Evolutionary conservation across 1,140 invertebrate species (phyloP), one percentile per base, ranked within the genome.

Genomic region (Glossosoma conforme): DNA sequence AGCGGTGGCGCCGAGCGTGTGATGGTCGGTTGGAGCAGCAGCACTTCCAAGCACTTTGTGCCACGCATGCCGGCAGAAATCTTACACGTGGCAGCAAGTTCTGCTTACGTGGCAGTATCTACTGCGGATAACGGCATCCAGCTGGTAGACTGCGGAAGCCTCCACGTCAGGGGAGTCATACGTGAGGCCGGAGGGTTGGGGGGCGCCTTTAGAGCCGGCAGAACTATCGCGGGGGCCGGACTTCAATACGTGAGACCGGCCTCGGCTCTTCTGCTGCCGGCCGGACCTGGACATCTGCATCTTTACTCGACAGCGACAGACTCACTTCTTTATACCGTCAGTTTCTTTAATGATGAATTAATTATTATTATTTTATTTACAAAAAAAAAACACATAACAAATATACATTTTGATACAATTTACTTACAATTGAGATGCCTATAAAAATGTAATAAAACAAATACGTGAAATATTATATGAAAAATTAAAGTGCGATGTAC

Each of bases 281-380:
- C 69, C 5, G 60, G 67, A 0, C 62, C 69, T 3, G 72, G 72
- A 2, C 67, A 72, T 38, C 32, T 59, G 5, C 71, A 74, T 51
- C 41, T 74, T 0, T 75, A 66, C 43, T 75, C 72, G 10, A 72
- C 70, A 3, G 53, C 44, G 1, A 66, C 68, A 1, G 65, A 75
- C 44, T 70, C 70, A 59, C 66, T 75, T 14, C 44, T 74, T 14
- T 75, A 70, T 43, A 73, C 72, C 64, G 72, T 75, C 60, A 68
- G 42, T 11, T 25, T 9, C 20, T 22, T 32, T 44, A 18, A 17
- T 30, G n/a, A 9, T 30, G 9, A 9, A 9, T 30, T 30, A 9
- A 30, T 30, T 30, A 9, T 9, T 9, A 9, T 30, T 30, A 30
- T n/a, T 30, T 9, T 30, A 30, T 30, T 30, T 30, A 9, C n/a